Base-by-base conservation (phyloP, 1,140 invertebrate species). In the Drosophila takahashii region DNA sequence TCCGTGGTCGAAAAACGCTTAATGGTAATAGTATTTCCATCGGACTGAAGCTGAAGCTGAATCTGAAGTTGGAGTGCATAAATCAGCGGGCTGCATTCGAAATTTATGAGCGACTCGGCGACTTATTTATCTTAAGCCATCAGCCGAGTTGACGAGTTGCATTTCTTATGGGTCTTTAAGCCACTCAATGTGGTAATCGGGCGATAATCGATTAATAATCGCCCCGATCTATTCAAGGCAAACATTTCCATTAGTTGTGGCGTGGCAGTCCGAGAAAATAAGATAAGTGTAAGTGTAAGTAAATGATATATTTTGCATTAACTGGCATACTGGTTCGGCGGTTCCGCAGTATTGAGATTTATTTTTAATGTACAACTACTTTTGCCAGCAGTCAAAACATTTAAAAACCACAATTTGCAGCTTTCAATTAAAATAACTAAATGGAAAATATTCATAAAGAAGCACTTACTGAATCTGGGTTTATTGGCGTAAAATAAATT, bases 171-270 rank as follows among this genome's bases (percentile, higher is more conserved):
- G 22, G 36, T 53, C 29, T 22, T 52, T 8, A 5, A 37, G 44
- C 48, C 22, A 36, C 65, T 18, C 26, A 56, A 47, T 39, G 34
- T 45, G 64, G 42, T 47, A 69, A 70, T 57, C 66, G 64, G 29
- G 6, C 15, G 22, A 56, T 56, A 48, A 56, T 56, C 50, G 27
- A 26, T 57, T 39, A 39, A 37, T 54, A 67, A 27, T 45, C 59
- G 34, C 36, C 26, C 26, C 22, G 44, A 51, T 52, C 47, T 41
- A 2, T 4, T 13, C 29, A n/a, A 47, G 27, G 29, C 29, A 6
- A 34, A 32, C 62, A 29, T 36, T 66, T 69, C 39, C 47, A 66
- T 66, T 52, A 52, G 47, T 22, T 22, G n/a, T 22, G 22, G 22
- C 22, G 22, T 42, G 15, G 5, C 6, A 16, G 27, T 29, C 4